Evolutionary conservation across 2,113 vertebrate genomes (phyloP), one percentile per base, ranked within the genome.

Genomic region (Notothenia coriiceps): DNA sequence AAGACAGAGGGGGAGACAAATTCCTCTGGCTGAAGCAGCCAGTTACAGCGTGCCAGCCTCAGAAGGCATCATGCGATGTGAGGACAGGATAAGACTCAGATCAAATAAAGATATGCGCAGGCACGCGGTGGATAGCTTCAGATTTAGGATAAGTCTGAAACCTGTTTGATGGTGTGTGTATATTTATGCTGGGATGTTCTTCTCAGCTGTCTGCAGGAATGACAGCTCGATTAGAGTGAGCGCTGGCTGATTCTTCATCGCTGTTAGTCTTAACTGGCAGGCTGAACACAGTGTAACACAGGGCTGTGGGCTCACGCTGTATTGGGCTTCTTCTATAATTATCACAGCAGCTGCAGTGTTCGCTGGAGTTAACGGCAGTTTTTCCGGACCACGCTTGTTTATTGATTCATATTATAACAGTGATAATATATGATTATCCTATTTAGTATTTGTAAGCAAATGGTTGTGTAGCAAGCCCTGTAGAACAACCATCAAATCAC

Each of bases 171-270:
- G 78, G 70, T 65, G 82, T 87, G 72, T 84, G 84, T 82, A 72
- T 86, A 83, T 89, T 86, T 87, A 82, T 87, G 79, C 80, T 67
- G 81, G 86, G 85, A 82, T 86, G 83, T 86, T 92, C 85, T 86
- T 14, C 73, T 77, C 64, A 74, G 86, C 84, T 80, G 86, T 86
- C 86, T 86, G 85, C 68, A 20, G 74, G 84, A 88, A 86, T 89
- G 90, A 91, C 88, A 88, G 89, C 82, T 79, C 77, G 72, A 87
- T 91, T 86, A 88, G 52, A 83, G 80, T 1, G 50, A 89, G 64
- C 13, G 22, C 80, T 57, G 72, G 55, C 66, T 68, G 80, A 82
- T 74, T 81, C 73, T 80, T 82, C 71, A 64, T 76, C 29, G 52
- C 74, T 50, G 67, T 84, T 78, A 63, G 77, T 80, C 74, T 84